These are phyloP conservation scores for Psephotus haematonotus DNA, from an alignment of 2,113 vertebrate species.

Conservation along the genomic window DNA sequence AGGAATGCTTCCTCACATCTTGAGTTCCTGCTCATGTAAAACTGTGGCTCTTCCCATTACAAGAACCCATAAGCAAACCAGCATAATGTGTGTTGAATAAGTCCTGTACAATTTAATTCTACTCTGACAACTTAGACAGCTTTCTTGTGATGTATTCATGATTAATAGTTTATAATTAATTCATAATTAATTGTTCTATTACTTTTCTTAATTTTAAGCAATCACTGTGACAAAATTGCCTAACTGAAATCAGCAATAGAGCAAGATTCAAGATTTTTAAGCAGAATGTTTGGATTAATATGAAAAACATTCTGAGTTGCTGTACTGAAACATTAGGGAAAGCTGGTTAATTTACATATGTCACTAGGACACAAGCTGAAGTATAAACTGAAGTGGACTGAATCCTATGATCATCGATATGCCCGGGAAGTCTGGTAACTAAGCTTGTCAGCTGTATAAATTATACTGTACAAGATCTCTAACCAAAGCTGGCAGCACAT, in stretches of 20 bases:
- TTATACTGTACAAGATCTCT: neutral
- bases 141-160: neutral
- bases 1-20: neutral
- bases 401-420: neutral
- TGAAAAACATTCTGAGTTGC: neutral
- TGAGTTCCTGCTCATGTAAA: neutral
- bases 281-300: neutral
- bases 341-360: neutral
- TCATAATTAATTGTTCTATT: neutral
- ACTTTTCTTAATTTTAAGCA: neutral
- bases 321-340: neutral
- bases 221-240: neutral
- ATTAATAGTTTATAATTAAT: neutral
- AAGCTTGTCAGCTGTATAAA: neutral
- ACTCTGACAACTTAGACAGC: neutral
- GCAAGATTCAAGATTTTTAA: neutral
- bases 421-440: neutral
- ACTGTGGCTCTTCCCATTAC: neutral
- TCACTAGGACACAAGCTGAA: neutral
- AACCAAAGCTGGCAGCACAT: conserved; percentile 13
- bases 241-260: neutral
- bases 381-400: neutral
- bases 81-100: neutral
- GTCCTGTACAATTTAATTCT: neutral
- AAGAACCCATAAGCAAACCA: neutral